Percentiles rank a stretch among this genome's conserved stretches.
Conservation (phyloP, 2,797 vertebrate species). For the Pterois miles region DNA sequence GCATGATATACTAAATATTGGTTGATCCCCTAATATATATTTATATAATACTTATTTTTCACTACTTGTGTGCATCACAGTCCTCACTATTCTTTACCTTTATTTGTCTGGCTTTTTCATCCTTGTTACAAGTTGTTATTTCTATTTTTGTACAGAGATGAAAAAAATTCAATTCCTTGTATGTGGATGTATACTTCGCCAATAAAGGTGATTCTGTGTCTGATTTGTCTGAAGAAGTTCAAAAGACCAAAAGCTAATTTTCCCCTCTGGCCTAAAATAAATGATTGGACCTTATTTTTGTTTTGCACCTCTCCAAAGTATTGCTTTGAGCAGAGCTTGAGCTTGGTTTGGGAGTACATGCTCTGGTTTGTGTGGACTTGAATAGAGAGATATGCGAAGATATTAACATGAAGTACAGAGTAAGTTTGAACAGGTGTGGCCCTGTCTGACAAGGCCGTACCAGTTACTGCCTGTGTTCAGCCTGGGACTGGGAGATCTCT, state of each 20-base stretch:
- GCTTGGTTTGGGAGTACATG: neutral
- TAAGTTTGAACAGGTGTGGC: slow-evolving; percentile 32
- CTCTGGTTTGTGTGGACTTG: neutral
- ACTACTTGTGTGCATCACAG: neutral
- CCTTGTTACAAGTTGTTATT: neutral
- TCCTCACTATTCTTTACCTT: neutral
- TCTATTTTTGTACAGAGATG: neutral
- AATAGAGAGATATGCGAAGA: slow-evolving; percentile 2
- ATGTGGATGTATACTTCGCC: neutral
- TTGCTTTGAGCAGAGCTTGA: neutral
- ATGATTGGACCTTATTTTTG: neutral
- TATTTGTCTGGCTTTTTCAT: neutral
- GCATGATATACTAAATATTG: no score
- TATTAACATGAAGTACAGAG: neutral
- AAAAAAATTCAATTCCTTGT: neutral
- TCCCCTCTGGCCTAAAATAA: neutral
- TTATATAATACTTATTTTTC: neutral
- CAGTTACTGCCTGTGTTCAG: slow-evolving; percentile 66
- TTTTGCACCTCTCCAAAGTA: neutral
- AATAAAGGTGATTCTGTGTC: neutral
- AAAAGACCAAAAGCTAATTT: rapidly evolving
- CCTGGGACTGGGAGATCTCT: slow-evolving; percentile 46
- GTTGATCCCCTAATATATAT: no score
- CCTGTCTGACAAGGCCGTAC: slow-evolving; percentile 62
- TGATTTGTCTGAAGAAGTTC: neutral